These are phyloP conservation scores for Irena cyanogastra DNA, from an alignment of 2,113 vertebrate species.

Conservation along the genomic window DNA sequence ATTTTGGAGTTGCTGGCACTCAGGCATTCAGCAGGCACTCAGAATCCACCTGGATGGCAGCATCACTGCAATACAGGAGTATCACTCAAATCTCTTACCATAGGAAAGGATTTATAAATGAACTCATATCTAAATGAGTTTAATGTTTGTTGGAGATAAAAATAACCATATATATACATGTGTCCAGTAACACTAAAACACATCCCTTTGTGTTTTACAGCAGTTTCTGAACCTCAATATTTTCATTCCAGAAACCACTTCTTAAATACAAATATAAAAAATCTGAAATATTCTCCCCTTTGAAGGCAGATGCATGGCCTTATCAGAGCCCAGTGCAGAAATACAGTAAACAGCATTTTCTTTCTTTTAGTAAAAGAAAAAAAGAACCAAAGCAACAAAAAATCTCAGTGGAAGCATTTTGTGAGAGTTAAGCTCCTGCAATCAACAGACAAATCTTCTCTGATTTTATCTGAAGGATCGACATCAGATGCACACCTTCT, in stretches of 20 bases:
- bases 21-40: background rate
- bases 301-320: background rate
- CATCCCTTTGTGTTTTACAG: background rate
- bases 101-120: background rate
- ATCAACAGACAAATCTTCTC: background rate
- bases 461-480: background rate
- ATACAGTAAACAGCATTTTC: background rate
- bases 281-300: background rate
- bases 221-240: background rate
- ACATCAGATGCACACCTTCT: background rate
- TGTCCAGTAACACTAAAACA: background rate
- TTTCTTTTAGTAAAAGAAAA: background rate
- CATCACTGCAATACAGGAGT: background rate
- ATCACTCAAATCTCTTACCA: background rate
- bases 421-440: background rate
- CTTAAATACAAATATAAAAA: background rate
- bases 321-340: background rate
- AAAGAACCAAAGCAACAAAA: background rate
- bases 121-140: background rate
- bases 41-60: background rate
- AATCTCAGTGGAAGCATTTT: background rate
- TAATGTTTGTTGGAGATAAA: background rate
- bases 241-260: background rate
- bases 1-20: background rate
- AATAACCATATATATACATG: accelerated